Evolutionary conservation across 2,888 invertebrate species (phyloP).

Genomic region (Pherbina coryleti): DNA sequence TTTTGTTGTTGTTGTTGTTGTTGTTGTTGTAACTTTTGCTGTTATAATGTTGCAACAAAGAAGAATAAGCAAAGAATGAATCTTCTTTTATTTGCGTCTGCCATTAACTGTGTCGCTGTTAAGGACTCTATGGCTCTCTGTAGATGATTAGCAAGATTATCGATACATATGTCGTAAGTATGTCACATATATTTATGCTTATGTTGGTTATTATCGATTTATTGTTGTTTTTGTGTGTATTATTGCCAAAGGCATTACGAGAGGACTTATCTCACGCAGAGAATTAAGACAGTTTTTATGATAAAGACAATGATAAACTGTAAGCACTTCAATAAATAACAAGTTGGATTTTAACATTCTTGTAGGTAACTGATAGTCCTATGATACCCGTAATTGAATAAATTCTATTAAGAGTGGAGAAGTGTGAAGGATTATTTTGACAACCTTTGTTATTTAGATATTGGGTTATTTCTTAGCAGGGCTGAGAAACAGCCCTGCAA

Average conservation of each 20-base stretch:
- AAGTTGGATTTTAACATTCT: background rate
- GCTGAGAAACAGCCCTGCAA: too few species aligned
- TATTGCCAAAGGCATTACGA: background rate
- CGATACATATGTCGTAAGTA: background rate
- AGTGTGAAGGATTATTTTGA: too few species aligned
- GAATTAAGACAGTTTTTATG: too few species aligned
- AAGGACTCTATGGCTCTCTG: background rate
- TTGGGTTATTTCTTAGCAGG: too few species aligned
- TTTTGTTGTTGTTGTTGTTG: background rate
- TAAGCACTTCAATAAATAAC: background rate
- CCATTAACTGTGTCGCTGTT: background rate
- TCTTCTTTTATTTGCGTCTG: background rate
- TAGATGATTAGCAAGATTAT: conserved; percentile 3
- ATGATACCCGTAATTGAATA: too few species aligned
- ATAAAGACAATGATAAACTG: background rate
- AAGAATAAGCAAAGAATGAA: background rate
- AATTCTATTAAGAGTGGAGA: too few species aligned
- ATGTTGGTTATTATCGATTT: background rate
- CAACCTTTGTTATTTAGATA: too few species aligned
- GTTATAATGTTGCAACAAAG: background rate
- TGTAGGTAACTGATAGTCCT: background rate
- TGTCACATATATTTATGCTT: background rate
- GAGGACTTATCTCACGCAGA: background rate
- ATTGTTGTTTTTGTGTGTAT: background rate
- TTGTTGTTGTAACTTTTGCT: background rate